phyloP scores from a whole-genome alignment of 2,888 invertebrate genomes.

The Dioctria rufipes region DNA sequence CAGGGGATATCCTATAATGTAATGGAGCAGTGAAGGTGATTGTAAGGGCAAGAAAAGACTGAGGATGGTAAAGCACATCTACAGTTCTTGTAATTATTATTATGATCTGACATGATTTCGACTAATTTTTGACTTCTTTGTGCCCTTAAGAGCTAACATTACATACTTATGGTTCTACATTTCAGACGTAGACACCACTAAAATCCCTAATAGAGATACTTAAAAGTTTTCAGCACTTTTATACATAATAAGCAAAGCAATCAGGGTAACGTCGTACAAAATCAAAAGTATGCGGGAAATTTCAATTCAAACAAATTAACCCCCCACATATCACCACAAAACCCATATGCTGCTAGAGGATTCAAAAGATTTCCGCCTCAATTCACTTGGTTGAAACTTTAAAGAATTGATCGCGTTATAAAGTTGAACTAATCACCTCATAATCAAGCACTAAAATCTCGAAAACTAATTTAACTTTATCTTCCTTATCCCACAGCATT shows the following conservation, averaged over 20 bases:
- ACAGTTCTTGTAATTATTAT: too few species aligned
- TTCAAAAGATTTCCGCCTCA: slow-evolving; percentile 45
- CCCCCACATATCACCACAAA: not conserved
- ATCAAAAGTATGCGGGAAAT: slow-evolving; percentile 6
- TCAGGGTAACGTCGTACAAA: not conserved
- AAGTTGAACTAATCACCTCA: slow-evolving; percentile 47
- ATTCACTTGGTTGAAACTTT: slow-evolving; percentile 28
- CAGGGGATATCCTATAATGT: too few species aligned
- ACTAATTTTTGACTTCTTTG: too few species aligned
- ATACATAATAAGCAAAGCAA: not conserved
- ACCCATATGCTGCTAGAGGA: slow-evolving; percentile 26
- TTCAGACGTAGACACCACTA: too few species aligned
- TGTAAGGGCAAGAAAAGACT: too few species aligned
- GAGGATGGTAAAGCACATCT: too few species aligned
- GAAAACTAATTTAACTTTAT: slow-evolving; percentile 46
- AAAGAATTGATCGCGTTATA: slow-evolving; percentile 43
- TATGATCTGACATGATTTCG: too few species aligned
- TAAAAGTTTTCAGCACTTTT: not conserved
- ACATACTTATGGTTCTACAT: too few species aligned
- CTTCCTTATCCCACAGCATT: slow-evolving; percentile 18
- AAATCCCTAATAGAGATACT: not conserved
- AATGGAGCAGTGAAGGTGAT: too few species aligned
- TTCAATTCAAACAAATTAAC: slow-evolving; percentile 39
- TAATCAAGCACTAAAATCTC: slow-evolving; percentile 46
- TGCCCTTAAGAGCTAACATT: too few species aligned